Evolutionary conservation across 2,113 vertebrate genomes (phyloP).

Genomic region (Vombatus ursinus): DNA sequence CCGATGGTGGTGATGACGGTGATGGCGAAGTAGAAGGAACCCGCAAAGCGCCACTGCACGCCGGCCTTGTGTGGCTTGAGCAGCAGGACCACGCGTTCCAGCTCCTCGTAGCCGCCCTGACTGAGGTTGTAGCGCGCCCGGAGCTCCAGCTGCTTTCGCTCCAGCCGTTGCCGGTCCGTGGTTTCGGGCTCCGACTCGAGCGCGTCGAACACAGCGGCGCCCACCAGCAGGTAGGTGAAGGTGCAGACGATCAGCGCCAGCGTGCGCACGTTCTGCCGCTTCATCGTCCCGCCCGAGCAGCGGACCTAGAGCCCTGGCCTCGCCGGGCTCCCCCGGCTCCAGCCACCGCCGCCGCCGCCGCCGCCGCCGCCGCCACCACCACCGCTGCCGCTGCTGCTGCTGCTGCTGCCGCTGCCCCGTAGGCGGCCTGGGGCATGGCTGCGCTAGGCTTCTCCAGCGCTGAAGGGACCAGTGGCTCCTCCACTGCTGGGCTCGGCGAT

Average conservation of each 20-base stretch:
- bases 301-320: conserved; percentile 77
- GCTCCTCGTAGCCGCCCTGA: conserved; percentile 86
- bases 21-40: conserved; percentile 98
- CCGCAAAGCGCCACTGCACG: conserved; percentile 95
- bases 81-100: conserved; percentile 92
- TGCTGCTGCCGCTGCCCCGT: conserved; percentile 77
- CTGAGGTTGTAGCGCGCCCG: conserved; percentile 92
- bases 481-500: conserved; percentile 52
- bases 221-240: conserved; percentile 96
- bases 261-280: conserved; percentile 96
- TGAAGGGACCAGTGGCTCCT: conserved; percentile 61
- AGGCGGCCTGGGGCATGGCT: conserved; percentile 90
- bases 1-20: conserved; percentile 98
- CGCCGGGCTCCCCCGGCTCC: conserved; percentile 35
- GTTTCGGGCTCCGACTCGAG: conserved; percentile 92
- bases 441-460: conserved; percentile 71
- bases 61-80: conserved; percentile 96
- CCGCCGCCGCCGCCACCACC: conserved; percentile 75
- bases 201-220: conserved; percentile 95
- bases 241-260: conserved; percentile 95
- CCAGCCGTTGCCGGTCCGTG: conserved; percentile 83
- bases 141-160: conserved; percentile 84
- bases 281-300: conserved; percentile 88
- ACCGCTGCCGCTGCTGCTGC: conserved; percentile 73
- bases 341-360: conserved; percentile 60